phyloP scores from a whole-genome alignment of 2,888 invertebrate species.

The Epinotia bilunana region DNA sequence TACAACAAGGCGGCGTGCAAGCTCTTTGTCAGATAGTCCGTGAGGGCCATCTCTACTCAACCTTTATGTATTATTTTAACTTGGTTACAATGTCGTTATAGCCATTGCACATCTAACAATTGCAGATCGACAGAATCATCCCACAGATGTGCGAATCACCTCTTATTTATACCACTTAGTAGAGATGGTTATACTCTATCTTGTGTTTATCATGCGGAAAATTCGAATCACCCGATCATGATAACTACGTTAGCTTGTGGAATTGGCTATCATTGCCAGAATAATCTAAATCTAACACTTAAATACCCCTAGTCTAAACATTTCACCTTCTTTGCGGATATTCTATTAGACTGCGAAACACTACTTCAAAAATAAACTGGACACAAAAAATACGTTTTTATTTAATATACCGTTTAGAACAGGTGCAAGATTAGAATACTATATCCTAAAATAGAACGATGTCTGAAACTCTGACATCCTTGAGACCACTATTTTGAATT shows the following conservation, averaged over 20 bases:
- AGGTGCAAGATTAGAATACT: conserved; percentile 45
- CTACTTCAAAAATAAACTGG: conserved; percentile 6
- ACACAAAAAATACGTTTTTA: background rate
- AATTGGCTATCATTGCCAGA: background rate
- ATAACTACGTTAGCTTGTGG: background rate
- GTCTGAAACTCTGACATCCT: conserved; percentile 86
- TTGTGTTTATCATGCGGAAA: too few species aligned
- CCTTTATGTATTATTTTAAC: too few species aligned
- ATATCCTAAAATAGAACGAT: conserved; percentile 85
- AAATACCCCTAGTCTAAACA: too few species aligned
- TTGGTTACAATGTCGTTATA: too few species aligned
- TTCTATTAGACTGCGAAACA: background rate
- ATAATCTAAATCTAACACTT: background rate
- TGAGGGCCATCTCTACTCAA: too few species aligned
- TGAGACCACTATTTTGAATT: conserved; percentile 85
- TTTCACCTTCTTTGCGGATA: background rate
- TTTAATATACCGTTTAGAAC: background rate
- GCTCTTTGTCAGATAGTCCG: conserved; percentile 70
- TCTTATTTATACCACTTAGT: too few species aligned
- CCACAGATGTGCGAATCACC: too few species aligned
- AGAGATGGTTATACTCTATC: too few species aligned
- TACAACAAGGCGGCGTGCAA: conserved; percentile 83
- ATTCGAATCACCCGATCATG: background rate
- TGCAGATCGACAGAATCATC: too few species aligned
- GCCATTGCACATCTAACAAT: too few species aligned